Conservation (phyloP, 2,797 vertebrate genomes). For the Valencia hispanica region DNA sequence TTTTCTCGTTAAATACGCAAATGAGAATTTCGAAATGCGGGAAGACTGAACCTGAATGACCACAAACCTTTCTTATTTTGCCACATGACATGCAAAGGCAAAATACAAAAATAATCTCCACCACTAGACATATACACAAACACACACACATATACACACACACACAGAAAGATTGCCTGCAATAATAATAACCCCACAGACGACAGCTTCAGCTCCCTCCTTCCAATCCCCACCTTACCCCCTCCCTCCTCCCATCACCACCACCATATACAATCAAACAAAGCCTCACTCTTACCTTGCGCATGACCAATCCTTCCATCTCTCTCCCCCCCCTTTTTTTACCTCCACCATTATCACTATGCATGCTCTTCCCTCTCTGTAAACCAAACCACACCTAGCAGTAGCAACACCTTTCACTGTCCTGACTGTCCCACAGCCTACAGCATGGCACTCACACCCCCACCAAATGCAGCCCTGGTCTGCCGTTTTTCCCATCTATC, state of each 20-base stretch:
- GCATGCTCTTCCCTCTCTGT: slow-evolving; percentile 70
- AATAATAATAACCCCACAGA: slow-evolving; percentile 82
- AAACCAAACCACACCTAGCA: slow-evolving; percentile 76
- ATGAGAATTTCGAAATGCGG: slow-evolving; percentile 33
- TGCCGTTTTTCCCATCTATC: slow-evolving; percentile 77
- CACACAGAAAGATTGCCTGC: slow-evolving; percentile 74
- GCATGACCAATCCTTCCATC: slow-evolving; percentile 82
- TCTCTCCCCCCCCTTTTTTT: slow-evolving; percentile 68
- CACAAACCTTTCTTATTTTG: slow-evolving; percentile 40
- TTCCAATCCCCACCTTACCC: slow-evolving; percentile 58
- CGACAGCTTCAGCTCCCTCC: slow-evolving; percentile 75
- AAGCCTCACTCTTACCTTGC: slow-evolving; percentile 85
- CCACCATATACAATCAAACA: slow-evolving; percentile 80
- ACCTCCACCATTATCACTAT: slow-evolving; percentile 69
- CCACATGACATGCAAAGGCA: slow-evolving; percentile 65
- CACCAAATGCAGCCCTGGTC: slow-evolving; percentile 76
- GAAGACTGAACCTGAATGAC: slow-evolving; percentile 45
- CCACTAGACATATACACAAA: slow-evolving; percentile 49
- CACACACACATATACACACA: slow-evolving; percentile 48
- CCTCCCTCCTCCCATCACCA: slow-evolving; percentile 41
- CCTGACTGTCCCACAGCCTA: slow-evolving; percentile 74
- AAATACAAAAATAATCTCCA: slow-evolving; percentile 65
- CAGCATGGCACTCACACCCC: slow-evolving; percentile 75
- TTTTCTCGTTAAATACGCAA: slow-evolving; percentile 57
- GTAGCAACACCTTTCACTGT: slow-evolving; percentile 75